Evolutionary conservation across 2,113 vertebrate species (phyloP).

Genomic region (Callipepla squamata): DNA sequence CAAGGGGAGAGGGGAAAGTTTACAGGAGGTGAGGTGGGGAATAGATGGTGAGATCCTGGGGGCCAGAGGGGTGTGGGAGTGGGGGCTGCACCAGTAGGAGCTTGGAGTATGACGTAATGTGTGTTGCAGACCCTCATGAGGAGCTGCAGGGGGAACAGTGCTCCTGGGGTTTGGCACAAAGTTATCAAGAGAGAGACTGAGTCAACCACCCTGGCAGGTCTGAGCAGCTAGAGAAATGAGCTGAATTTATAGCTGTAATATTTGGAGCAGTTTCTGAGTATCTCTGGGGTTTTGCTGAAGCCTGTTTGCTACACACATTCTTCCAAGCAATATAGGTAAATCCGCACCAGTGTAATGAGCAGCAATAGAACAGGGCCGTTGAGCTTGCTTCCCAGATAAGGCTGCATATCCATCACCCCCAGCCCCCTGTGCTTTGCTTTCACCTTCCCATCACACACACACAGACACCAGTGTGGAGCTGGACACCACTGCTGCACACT

Average conservation of each 20-base stretch:
- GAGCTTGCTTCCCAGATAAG: not conserved
- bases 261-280: not conserved
- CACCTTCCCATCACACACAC: accelerated
- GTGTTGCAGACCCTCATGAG: accelerated
- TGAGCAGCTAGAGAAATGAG: not conserved
- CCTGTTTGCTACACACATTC: not conserved
- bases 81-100: not conserved
- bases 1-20: not conserved
- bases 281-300: not conserved
- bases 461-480: accelerated
- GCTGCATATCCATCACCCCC: not conserved
- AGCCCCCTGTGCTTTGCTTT: not conserved
- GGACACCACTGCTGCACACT: accelerated
- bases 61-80: not conserved
- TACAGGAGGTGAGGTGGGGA: not conserved
- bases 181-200: not conserved
- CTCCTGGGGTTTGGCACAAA: not conserved
- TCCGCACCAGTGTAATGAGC: accelerated
- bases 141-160: not conserved
- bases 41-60: not conserved
- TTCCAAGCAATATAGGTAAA: not conserved
- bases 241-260: constrained; percentile 35
- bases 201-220: not conserved
- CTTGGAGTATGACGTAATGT: not conserved
- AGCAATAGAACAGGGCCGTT: accelerated